phyloP scores from a whole-genome alignment of 2,113 vertebrate genomes.

The Plotosus lineatus region DNA sequence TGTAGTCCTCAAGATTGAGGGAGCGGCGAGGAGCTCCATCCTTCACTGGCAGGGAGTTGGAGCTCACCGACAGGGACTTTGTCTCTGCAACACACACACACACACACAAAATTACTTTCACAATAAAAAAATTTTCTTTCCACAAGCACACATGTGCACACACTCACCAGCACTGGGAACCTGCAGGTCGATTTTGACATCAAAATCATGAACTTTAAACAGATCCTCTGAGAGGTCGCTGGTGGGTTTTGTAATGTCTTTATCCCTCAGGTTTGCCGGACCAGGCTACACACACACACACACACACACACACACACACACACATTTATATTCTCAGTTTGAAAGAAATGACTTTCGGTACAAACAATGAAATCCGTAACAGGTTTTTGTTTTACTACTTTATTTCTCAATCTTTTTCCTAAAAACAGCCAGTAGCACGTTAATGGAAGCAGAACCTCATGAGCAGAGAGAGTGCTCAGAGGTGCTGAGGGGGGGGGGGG shows the following conservation, averaged over 20 bases:
- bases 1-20: constrained; percentile 98
- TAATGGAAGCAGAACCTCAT: not conserved
- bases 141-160: not conserved
- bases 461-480: accelerated
- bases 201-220: constrained; percentile 99
- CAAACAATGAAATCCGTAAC: not conserved
- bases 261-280: constrained; percentile 80
- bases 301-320: not conserved
- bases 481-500: not conserved
- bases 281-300: constrained; percentile 66
- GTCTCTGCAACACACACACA: constrained; percentile 77
- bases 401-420: not conserved
- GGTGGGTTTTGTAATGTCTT: constrained; percentile 87
- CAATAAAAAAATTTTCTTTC: too few relatives aligned
- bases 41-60: constrained; percentile 93
- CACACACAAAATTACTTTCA: constrained; percentile 6
- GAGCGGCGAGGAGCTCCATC: constrained; percentile 95
- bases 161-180: constrained; percentile 94
- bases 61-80: constrained; percentile 94
- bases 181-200: constrained; percentile 98
- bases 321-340: not conserved
- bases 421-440: not conserved
- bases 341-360: not conserved
- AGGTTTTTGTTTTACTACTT: not conserved
- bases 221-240: constrained; percentile 98